Conservation (phyloP, 2,113 vertebrate genomes). For the Xyliphius kryptos region DNA sequence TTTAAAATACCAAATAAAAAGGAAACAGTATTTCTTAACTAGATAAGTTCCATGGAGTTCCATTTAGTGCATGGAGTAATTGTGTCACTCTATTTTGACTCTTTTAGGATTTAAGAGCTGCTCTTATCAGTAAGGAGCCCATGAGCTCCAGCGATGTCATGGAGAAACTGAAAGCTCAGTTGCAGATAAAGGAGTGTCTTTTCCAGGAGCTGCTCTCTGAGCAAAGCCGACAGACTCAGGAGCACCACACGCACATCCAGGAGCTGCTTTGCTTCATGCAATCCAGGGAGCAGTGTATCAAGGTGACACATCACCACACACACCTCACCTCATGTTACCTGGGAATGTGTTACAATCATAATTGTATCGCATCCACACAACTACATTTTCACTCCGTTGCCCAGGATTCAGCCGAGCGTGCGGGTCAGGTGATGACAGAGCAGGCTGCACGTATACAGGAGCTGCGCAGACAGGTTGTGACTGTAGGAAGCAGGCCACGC, state of each 20-base stretch:
- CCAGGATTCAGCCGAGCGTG: conserved; percentile 69
- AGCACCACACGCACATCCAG: conserved; percentile 75
- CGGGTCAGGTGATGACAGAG: conserved; percentile 69
- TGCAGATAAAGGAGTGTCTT: conserved; percentile 81
- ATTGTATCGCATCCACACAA: no score
- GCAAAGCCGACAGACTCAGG: conserved; percentile 59
- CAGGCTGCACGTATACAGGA: conserved; percentile 71
- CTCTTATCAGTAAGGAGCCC: conserved; percentile 69
- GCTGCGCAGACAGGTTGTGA: conserved; percentile 67
- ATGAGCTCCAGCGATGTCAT: conserved; percentile 62
- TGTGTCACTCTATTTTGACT: neutral
- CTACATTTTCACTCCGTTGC: no score
- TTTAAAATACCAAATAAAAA: no score
- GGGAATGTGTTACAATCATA: no score
- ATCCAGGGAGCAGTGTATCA: conserved; percentile 67
- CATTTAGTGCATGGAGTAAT: no score
- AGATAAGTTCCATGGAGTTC: no score
- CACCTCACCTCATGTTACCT: no score
- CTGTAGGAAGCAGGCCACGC: conserved; percentile 40
- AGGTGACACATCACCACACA: neutral
- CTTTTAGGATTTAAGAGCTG: conserved; percentile 78
- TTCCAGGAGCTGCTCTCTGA: conserved; percentile 79
- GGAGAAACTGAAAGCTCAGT: conserved; percentile 73
- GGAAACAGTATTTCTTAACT: no score
- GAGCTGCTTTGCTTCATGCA: conserved; percentile 68